Percentiles rank a stretch among this genome's conserved stretches.
Evolutionary conservation across 2,797 vertebrate genomes (phyloP).

Genomic region (Remorina albescens): DNA sequence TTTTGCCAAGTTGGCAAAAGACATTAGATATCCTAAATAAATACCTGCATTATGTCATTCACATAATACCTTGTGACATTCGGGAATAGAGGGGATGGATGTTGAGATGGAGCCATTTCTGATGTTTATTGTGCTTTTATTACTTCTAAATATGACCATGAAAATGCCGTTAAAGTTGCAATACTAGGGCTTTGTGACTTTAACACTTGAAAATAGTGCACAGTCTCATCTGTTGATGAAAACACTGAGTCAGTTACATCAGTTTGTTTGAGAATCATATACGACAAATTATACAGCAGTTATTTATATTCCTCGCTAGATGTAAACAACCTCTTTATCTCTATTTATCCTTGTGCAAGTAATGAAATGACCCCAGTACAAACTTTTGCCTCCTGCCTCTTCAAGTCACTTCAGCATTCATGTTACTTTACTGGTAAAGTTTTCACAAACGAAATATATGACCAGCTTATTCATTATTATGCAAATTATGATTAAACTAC

Average conservation of each 20-base stretch:
- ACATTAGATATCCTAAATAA: constrained; percentile 29
- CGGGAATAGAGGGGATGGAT: background rate
- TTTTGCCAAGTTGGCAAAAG: constrained; percentile 37
- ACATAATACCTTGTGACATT: constrained; percentile 30
- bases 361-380: background rate
- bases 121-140: constrained; percentile 5
- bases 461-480: too few relatives aligned
- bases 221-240: too few relatives aligned
- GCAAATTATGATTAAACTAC: too few relatives aligned
- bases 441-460: too few relatives aligned
- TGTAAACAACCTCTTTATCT: background rate
- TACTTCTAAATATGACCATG: constrained; percentile 30
- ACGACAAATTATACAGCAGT: too few relatives aligned
- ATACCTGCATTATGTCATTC: constrained; percentile 34
- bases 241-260: background rate
- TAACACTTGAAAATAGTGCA: too few relatives aligned
- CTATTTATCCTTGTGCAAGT: background rate
- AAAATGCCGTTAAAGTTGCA: background rate
- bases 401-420: background rate
- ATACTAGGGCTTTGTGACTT: too few relatives aligned
- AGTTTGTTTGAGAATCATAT: background rate
- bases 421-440: too few relatives aligned
- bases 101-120: constrained; percentile 24
- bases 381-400: background rate
- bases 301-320: too few relatives aligned